These are phyloP conservation scores for Pollenia griseotomentosa DNA, from an alignment of 2,888 invertebrate genomes.

Conservation along the genomic window DNA sequence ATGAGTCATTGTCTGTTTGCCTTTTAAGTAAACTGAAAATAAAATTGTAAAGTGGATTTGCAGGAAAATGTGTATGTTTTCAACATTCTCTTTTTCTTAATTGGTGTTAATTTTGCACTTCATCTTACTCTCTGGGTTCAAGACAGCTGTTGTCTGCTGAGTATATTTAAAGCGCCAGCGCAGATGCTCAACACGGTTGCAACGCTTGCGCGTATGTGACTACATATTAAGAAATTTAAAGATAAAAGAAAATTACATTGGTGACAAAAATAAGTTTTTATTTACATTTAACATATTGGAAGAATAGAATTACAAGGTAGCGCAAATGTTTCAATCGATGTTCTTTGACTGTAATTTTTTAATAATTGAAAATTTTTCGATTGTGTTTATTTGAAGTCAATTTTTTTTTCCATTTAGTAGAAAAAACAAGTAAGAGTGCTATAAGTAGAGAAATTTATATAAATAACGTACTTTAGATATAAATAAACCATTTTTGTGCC, in stretches of 20 bases:
- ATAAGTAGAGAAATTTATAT: too few relatives aligned
- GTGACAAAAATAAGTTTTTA: neutral
- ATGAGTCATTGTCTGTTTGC: slow-evolving; percentile 43
- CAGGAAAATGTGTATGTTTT: slow-evolving; percentile 13
- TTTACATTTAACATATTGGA: neutral
- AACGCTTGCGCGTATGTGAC: too few relatives aligned
- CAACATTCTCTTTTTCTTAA: slow-evolving; percentile 36
- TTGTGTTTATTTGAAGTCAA: too few relatives aligned
- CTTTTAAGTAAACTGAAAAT: slow-evolving; percentile 10
- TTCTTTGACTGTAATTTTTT: too few relatives aligned
- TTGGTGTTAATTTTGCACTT: slow-evolving; percentile 50
- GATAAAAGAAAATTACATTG: too few relatives aligned
- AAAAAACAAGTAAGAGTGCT: too few relatives aligned
- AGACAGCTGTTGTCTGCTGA: slow-evolving; percentile 45
- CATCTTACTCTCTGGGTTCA: neutral
- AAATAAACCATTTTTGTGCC: too few relatives aligned
- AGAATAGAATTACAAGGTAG: neutral
- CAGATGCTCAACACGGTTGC: slow-evolving; percentile 33
- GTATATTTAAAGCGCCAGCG: slow-evolving; percentile 36
- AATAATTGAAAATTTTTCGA: too few relatives aligned
- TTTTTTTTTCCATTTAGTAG: too few relatives aligned
- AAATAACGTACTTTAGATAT: too few relatives aligned
- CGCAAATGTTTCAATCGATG: too few relatives aligned
- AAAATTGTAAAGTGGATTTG: slow-evolving; percentile 17
- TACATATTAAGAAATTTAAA: too few relatives aligned